A percentile compares a stretch with the other conserved stretches of the same genome.
Evolutionary conservation across 2,888 invertebrate species (phyloP).

Genomic region (Oxyteleia sp.): DNA sequence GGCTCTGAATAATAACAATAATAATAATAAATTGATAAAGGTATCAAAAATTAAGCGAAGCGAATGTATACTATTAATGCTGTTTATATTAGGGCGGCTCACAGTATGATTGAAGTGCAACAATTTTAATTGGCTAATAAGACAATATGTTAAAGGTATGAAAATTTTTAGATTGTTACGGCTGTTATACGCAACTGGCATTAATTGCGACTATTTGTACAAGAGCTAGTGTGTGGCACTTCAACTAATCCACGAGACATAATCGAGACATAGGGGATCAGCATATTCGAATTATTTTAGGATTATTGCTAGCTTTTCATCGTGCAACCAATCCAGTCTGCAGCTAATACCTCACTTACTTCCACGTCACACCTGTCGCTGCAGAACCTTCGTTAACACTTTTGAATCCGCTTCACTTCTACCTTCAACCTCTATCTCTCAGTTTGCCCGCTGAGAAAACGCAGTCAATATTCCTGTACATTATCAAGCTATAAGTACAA

Average conservation of each 20-base stretch:
- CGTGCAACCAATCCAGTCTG: constrained; percentile 81
- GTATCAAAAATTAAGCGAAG: constrained; percentile 80
- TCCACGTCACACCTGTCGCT: constrained; percentile 83
- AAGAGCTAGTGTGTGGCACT: constrained; percentile 77
- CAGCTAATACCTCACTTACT: constrained; percentile 85
- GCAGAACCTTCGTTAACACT: constrained; percentile 83
- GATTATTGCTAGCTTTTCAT: constrained; percentile 80
- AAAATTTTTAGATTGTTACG: constrained; percentile 21
- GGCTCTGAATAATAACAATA: no score
- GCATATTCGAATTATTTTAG: constrained; percentile 76
- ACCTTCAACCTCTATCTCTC: constrained; percentile 85
- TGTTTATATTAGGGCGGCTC: constrained; percentile 63
- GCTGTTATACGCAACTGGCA: constrained; percentile 51
- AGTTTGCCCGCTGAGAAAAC: constrained; percentile 86
- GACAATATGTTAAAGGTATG: neutral
- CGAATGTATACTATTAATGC: constrained; percentile 76
- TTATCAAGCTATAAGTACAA: constrained; percentile 82
- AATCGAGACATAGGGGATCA: constrained; percentile 71
- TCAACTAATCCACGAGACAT: constrained; percentile 77
- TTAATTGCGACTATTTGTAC: constrained; percentile 47
- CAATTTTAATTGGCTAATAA: constrained; percentile 39
- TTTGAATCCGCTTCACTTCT: constrained; percentile 84
- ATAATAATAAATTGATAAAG: constrained; percentile 28
- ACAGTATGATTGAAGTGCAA: constrained; percentile 79
- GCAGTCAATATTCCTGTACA: constrained; percentile 86